A percentile compares a stretch with the other conserved stretches of the same genome.
Evolutionary conservation across 2,113 vertebrate genomes (phyloP).

Genomic region (Phylloscopus whistleri): DNA sequence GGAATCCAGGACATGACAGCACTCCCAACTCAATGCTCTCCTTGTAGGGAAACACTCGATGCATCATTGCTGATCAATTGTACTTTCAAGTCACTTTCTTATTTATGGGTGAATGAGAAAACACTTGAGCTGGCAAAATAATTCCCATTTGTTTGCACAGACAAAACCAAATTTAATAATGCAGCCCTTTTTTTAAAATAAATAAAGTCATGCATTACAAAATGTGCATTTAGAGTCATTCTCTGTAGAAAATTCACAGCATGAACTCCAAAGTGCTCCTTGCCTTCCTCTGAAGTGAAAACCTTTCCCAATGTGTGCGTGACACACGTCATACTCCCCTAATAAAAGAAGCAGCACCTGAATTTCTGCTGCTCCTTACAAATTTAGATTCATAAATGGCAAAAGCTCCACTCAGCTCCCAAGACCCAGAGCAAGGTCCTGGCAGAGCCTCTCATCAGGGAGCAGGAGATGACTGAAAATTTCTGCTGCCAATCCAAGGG

Average conservation of each 20-base stretch:
- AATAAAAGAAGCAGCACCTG: neutral
- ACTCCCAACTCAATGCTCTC: neutral
- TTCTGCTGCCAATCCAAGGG: neutral
- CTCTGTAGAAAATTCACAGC: neutral
- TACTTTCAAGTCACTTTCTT: neutral
- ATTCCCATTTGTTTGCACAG: slow-evolving; percentile 34
- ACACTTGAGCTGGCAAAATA: slow-evolving; percentile 41
- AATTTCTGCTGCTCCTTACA: neutral
- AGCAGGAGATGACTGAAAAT: neutral
- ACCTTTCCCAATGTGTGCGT: neutral
- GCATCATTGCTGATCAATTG: slow-evolving; percentile 27
- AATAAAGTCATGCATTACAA: neutral
- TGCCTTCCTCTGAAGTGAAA: neutral
- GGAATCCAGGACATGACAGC: neutral
- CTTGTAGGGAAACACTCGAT: neutral
- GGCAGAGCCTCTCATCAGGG: neutral
- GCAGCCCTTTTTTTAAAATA: neutral
- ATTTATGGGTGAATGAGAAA: slow-evolving; percentile 28
- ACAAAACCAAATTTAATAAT: slow-evolving; percentile 25
- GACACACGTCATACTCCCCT: neutral
- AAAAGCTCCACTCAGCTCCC: neutral
- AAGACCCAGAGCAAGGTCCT: neutral
- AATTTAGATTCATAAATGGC: rapidly evolving
- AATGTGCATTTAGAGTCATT: neutral
- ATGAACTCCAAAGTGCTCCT: neutral